Percentiles rank a stretch among this genome's conserved stretches.
These are phyloP conservation scores for Oreochromis tanganicae DNA, from an alignment of 2,113 vertebrate genomes.

Conservation along the genomic window DNA sequence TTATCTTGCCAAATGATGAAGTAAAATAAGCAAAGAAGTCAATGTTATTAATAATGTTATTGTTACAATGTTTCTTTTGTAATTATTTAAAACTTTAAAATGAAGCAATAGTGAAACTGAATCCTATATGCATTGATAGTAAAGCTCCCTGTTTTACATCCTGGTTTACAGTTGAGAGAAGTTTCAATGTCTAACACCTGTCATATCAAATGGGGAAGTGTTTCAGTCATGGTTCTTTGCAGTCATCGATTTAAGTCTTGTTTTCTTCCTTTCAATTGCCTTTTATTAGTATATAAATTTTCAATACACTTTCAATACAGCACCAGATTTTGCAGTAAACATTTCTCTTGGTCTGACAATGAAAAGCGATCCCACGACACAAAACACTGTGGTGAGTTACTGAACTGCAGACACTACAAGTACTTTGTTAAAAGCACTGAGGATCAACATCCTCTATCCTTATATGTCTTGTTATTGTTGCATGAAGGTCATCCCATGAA, in stretches of 20 bases:
- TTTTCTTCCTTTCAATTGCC: background rate
- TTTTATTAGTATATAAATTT: background rate
- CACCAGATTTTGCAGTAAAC: background rate
- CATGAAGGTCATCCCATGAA: background rate
- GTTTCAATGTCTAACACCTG: background rate
- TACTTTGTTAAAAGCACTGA: background rate
- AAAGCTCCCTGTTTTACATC: background rate
- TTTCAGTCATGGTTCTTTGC: background rate
- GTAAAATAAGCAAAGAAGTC: background rate
- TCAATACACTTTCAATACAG: conserved; percentile 14
- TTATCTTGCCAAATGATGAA: background rate
- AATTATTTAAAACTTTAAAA: background rate
- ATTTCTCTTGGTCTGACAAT: conserved; percentile 41
- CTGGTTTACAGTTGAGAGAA: background rate
- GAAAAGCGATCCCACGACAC: conserved; percentile 3
- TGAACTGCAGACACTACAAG: background rate
- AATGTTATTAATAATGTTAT: background rate
- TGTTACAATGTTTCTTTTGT: background rate
- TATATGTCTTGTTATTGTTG: background rate
- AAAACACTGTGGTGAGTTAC: background rate
- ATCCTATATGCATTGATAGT: background rate
- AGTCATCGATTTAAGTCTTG: background rate
- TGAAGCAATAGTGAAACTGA: background rate
- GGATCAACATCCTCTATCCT: background rate
- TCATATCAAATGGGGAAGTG: background rate